Evolutionary conservation across 2,888 invertebrate genomes (phyloP).

Genomic region (Phortica magna): DNA sequence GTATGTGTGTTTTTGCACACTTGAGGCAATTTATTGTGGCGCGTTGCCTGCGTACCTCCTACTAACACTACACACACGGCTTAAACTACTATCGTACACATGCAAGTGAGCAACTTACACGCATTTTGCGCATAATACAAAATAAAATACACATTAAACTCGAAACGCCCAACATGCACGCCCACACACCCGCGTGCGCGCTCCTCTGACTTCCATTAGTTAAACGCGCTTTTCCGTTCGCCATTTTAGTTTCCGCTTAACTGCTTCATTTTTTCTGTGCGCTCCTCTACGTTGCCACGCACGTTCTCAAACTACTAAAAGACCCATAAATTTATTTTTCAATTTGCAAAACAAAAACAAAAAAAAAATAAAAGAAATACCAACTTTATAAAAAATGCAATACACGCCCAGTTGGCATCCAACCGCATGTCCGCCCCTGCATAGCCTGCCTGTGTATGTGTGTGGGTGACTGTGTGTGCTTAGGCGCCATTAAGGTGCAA

Average conservation of each 20-base stretch:
- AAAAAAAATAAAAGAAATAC: conserved; percentile 31
- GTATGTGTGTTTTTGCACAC: neutral
- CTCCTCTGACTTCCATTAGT: conserved; percentile 47
- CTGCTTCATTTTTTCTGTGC: neutral
- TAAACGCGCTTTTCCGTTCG: conserved; percentile 58
- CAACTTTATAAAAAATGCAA: conserved; percentile 60
- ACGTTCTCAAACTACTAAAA: conserved; percentile 64
- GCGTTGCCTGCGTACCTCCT: neutral
- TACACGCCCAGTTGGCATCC: conserved; percentile 37
- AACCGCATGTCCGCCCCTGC: neutral
- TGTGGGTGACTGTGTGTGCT: neutral
- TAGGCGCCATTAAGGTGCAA: conserved; percentile 20
- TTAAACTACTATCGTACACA: neutral
- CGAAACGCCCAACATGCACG: neutral
- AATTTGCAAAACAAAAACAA: conserved; percentile 53
- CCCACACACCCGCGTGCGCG: neutral
- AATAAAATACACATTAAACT: conserved; percentile 17
- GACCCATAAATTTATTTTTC: conserved; percentile 68
- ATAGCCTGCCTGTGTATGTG: neutral
- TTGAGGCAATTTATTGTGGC: conserved; percentile 7
- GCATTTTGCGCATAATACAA: conserved; percentile 17
- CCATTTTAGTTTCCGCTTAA: conserved; percentile 32
- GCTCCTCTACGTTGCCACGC: conserved; percentile 38
- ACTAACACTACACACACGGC: neutral
- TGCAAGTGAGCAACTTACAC: neutral